Conservation (phyloP, 2,113 vertebrate genomes). For the Erythrolamprus reginae region DNA sequence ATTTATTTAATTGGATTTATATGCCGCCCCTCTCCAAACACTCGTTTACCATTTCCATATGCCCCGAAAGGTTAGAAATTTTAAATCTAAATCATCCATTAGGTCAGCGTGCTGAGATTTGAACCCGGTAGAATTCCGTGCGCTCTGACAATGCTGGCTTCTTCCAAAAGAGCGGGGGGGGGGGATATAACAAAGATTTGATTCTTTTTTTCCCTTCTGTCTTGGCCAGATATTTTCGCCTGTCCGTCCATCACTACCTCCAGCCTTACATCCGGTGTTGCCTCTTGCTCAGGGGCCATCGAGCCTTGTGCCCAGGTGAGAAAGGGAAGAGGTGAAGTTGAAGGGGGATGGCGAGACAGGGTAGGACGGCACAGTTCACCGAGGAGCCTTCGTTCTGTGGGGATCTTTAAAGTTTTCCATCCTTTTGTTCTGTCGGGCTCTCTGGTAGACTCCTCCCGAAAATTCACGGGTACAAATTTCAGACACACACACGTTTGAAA, state of each 20-base stretch:
- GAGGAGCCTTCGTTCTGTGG: neutral
- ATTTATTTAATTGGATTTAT: too few relatives aligned
- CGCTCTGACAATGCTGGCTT: neutral
- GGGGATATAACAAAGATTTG: neutral
- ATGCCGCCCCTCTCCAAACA: too few relatives aligned
- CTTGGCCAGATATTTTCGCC: neutral
- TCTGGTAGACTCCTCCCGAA: too few relatives aligned
- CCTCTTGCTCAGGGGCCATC: constrained; percentile 60
- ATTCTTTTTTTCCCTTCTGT: neutral
- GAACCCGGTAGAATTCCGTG: neutral
- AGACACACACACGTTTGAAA: too few relatives aligned
- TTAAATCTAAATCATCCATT: neutral
- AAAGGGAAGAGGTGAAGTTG: neutral
- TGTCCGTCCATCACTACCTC: constrained; percentile 60
- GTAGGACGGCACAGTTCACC: neutral
- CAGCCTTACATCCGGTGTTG: constrained; percentile 66
- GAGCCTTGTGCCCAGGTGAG: constrained; percentile 81
- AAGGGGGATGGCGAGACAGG: neutral
- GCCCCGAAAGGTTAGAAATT: neutral
- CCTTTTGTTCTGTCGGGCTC: too few relatives aligned
- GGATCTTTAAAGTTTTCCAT: neutral
- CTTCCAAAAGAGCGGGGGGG: neutral
- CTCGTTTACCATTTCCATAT: too few relatives aligned
- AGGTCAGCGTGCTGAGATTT: neutral
- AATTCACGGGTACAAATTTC: too few relatives aligned